A percentile compares a stretch with the other conserved stretches of the same genome.
These are phyloP conservation scores for Sciurus carolinensis DNA, from an alignment of 2,797 vertebrate genomes.

Conservation along the genomic window DNA sequence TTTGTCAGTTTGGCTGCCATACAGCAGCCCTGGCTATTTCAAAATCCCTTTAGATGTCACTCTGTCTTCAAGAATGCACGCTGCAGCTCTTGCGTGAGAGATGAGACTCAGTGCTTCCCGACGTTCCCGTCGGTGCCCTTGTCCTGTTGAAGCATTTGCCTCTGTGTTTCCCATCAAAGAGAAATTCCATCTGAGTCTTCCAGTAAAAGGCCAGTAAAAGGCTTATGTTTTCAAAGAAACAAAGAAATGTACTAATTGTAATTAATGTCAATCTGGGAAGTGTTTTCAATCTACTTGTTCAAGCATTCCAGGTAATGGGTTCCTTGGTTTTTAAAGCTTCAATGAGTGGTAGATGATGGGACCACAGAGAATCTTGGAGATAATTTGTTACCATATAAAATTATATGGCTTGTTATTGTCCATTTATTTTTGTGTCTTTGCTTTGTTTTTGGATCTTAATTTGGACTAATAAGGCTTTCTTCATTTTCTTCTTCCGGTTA, in stretches of 20 bases:
- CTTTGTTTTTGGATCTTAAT: conserved; percentile 48
- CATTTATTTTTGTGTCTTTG: conserved; percentile 67
- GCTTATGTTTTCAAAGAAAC: conserved; percentile 82
- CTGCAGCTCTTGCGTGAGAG: conserved; percentile 64
- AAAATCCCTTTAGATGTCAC: conserved; percentile 99
- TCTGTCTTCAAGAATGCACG: conserved; percentile 96
- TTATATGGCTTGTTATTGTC: conserved; percentile 39
- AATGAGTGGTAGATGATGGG: not conserved
- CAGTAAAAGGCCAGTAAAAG: conserved; percentile 81
- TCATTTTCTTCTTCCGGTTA: conserved; percentile 45
- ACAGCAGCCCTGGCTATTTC: conserved; percentile 88
- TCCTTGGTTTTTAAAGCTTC: conserved; percentile 71
- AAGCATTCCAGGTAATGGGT: conserved; percentile 72
- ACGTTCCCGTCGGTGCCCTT: conserved; percentile 80
- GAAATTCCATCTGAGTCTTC: conserved; percentile 82
- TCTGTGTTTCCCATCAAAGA: conserved; percentile 82
- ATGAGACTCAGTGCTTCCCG: conserved; percentile 69
- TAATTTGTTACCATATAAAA: conserved; percentile 68
- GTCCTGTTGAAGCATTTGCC: conserved; percentile 37
- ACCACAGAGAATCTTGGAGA: conserved; percentile 41
- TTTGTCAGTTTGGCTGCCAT: conserved; percentile 90
- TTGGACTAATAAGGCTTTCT: conserved; percentile 50
- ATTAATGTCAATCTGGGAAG: conserved; percentile 75
- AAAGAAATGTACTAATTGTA: conserved; percentile 80
- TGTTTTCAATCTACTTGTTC: conserved; percentile 80